Percentiles rank a stretch among this genome's conserved stretches.
Conservation (phyloP, 1,140 invertebrate genomes). For the Nixonia krombeini region DNA sequence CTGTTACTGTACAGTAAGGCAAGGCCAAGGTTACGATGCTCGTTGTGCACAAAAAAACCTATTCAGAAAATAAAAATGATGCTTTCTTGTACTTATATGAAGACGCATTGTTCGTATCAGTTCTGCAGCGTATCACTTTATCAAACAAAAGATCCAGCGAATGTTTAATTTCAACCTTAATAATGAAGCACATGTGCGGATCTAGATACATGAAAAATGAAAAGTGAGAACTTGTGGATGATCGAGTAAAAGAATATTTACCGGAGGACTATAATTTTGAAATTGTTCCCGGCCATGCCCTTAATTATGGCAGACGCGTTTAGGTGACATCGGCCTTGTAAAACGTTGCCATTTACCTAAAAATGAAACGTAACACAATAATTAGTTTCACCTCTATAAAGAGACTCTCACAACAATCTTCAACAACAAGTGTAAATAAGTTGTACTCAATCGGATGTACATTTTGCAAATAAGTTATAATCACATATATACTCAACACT, state of each 20-base stretch:
- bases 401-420: neutral
- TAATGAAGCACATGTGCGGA: too few relatives aligned
- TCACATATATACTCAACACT: too few relatives aligned
- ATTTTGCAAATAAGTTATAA: too few relatives aligned
- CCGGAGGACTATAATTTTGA: conserved; percentile 92
- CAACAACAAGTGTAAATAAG: neutral
- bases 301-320: conserved; percentile 98
- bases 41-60: conserved; percentile 20
- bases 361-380: neutral
- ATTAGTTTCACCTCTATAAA: neutral
- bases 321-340: conserved; percentile 95
- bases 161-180: neutral
- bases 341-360: conserved; percentile 93
- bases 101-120: too few relatives aligned
- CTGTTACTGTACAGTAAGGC: conserved; percentile 25
- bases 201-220: too few relatives aligned
- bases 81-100: neutral
- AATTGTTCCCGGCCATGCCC: conserved; percentile 83
- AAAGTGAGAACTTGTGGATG: neutral
- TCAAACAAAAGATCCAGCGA: neutral
- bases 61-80: conserved; percentile 35
- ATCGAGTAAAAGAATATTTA: conserved; percentile 73
- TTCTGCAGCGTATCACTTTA: too few relatives aligned
- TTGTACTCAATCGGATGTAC: neutral
- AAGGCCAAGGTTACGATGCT: conserved; percentile 47